Conservation (phyloP, 1,140 invertebrate species). For the Mylabris phalerata region DNA sequence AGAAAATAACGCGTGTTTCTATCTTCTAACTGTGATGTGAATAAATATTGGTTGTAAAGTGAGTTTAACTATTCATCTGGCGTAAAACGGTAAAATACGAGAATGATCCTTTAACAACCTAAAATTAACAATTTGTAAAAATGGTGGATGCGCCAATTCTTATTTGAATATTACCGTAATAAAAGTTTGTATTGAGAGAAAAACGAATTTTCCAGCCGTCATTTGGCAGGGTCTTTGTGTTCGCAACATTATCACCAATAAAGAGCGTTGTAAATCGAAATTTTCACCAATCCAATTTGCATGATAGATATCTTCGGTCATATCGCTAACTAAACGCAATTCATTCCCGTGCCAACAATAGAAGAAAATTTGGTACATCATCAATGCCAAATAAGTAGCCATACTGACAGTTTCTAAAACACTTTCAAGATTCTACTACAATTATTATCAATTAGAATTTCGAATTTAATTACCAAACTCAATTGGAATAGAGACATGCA, state of each 20-base stretch:
- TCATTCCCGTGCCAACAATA: conserved; percentile 23
- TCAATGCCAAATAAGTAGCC: conserved; percentile 10
- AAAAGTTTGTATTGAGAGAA: conserved; percentile 45
- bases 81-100: conserved; percentile 16
- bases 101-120: conserved; percentile 12
- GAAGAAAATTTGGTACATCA: conserved; percentile 19
- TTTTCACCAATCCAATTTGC: conserved; percentile 24
- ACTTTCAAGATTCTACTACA: not conserved
- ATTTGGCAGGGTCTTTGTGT: conserved; percentile 41
- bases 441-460: not conserved
- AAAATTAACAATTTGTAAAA: not conserved
- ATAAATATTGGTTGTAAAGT: no score
- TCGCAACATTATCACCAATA: conserved; percentile 45
- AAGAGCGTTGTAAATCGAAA: conserved; percentile 35
- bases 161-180: conserved; percentile 36
- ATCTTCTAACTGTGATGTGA: not conserved
- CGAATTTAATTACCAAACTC: conserved; percentile 7
- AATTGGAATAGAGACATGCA: conserved; percentile 24
- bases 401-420: conserved; percentile 13
- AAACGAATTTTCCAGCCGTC: conserved; percentile 45
- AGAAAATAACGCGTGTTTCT: no score
- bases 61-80: conserved; percentile 10
- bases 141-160: not conserved
- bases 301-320: conserved; percentile 21
- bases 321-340: conserved; percentile 19